Evolutionary conservation across 2,113 vertebrate species (phyloP).

Genomic region (Chamaetylas fuelleborni): DNA sequence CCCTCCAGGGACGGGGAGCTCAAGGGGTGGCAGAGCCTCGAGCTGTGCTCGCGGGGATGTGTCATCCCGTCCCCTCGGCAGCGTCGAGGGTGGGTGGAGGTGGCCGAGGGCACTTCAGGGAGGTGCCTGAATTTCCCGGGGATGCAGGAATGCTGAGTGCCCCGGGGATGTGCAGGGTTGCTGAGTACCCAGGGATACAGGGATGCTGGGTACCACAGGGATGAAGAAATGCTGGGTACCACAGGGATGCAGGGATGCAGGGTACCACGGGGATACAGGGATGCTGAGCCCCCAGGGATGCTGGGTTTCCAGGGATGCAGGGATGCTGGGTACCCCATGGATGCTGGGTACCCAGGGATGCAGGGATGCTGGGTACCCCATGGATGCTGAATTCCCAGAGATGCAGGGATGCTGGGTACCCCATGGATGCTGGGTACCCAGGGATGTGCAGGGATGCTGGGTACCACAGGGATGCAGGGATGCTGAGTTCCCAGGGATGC

Average conservation of each 20-base stretch:
- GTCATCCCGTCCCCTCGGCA: not conserved
- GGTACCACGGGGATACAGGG: no score
- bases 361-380: no score
- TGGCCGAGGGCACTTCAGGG: not conserved
- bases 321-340: no score
- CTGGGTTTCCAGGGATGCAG: not conserved
- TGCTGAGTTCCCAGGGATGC: not conserved
- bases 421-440: no score
- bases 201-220: no score
- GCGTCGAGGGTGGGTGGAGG: accelerated
- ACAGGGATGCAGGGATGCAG: no score
- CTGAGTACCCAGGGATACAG: no score
- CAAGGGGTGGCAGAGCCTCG: accelerated
- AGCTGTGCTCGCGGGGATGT: accelerated
- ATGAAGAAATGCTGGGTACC: no score
- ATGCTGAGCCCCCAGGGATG: not conserved
- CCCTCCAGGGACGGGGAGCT: not conserved
- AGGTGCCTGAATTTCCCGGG: no score
- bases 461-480: not conserved
- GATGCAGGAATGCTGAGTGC: not conserved
- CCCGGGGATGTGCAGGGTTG: no score
- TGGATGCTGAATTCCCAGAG: not conserved
- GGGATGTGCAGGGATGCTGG: not conserved
- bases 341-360: no score
- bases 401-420: no score